Base-by-base conservation (phyloP, 1,140 invertebrate genomes). In the Drosophila arawakana region DNA sequence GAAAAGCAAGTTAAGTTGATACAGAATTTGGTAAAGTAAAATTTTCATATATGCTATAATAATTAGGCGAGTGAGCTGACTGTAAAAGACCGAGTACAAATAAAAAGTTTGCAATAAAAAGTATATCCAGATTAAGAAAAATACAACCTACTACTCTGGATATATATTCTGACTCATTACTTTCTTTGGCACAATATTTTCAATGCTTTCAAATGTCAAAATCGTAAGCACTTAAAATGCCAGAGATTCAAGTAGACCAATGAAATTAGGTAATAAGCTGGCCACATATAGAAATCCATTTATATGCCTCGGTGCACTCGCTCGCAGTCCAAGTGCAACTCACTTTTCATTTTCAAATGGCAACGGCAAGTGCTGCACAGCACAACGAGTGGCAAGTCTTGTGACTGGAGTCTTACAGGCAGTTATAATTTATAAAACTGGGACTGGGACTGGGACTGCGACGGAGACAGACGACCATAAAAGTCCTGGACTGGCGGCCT, bases 231-330 rank as follows among this genome's bases (percentile, higher is more conserved):
- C 77, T 84, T 83, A 73, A 88, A 88, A 88, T 83, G 77, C 83
- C 83, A 88, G 82, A 80, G 65, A 81, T 73, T 69, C 72, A 58
- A 82, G 63, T 18, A 37, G 74, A 49, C 70, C 70, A 84, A 84
- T 84, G 84, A 89, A 89, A 89, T 89, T 89, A 89, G 84, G 84
- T 89, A 89, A 89, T 89, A 89, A 84, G 84, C 80, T 54, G 80
- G 59, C 76, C 80, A 30, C 25, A 80, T 83, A 88, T 83, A 55
- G 68, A 58, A 71, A 65, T 43, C 41, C 49, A 72, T 65, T 66
- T 61, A 66, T 72, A 52, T 73, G 57, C 34, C 18, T 21, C 1
- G 18, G 43, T 43, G 62, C 43, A 62, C 46, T 58, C 80, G 62
- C 46, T 58, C 80, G 62, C 37, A 62, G 55, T 58, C 80, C 76